Evolutionary conservation across 2,113 vertebrate genomes (phyloP).

Genomic region (Lycaon pictus): DNA sequence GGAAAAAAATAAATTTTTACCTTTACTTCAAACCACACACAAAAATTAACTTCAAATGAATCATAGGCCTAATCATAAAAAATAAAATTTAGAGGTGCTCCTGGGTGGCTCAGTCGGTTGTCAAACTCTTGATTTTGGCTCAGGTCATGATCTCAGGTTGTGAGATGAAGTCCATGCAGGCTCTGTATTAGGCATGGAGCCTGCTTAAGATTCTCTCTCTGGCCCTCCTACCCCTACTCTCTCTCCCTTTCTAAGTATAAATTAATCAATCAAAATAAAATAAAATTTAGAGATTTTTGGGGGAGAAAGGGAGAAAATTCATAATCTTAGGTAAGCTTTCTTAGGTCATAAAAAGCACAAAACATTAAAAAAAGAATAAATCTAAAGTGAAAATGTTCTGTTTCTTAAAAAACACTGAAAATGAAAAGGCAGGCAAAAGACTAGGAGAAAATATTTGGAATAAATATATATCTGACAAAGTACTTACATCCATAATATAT

Average conservation of each 20-base stretch:
- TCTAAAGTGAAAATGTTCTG: not conserved
- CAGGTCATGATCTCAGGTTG: not conserved
- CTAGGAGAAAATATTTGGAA: not conserved
- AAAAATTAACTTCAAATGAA: conserved; percentile 54
- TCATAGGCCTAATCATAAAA: not conserved
- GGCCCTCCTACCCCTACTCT: not conserved
- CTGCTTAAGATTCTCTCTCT: not conserved
- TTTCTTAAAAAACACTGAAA: conserved; percentile 17
- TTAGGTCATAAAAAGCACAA: not conserved
- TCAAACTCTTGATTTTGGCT: not conserved
- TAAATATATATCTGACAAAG: not conserved
- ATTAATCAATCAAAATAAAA: not conserved
- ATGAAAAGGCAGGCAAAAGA: not conserved
- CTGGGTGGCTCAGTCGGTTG: not conserved
- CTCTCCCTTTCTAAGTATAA: not conserved
- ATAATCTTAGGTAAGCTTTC: not conserved
- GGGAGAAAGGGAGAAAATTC: not conserved
- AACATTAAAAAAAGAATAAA: not conserved
- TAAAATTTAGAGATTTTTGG: conserved; percentile 32
- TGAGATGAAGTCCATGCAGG: not conserved
- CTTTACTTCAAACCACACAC: not conserved
- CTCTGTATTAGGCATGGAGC: not conserved
- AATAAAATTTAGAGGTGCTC: not conserved
- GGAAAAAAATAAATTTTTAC: not conserved
- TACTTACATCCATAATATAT: not conserved